Base-by-base conservation (phyloP, 2,797 vertebrate genomes). In the Falco peregrinus region DNA sequence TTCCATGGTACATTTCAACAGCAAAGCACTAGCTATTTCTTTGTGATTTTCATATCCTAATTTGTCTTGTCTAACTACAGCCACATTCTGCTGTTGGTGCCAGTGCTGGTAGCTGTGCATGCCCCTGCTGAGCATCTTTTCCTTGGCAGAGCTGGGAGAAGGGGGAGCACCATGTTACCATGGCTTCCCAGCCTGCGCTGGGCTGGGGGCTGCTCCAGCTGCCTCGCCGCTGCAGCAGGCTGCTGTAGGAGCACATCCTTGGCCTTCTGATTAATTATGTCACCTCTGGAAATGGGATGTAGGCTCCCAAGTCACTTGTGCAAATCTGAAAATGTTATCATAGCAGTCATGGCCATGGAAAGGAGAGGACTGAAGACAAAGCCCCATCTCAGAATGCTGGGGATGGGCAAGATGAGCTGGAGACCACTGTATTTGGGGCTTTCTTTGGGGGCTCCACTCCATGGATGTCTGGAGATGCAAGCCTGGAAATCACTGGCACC, bases 181-280 rank as follows among this genome's bases (percentile, higher is more conserved):
- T 0, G 0, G 63, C 59, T 90, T 60, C 67, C 67, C 5, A 9
- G 53, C n/a, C 37, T 3, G 0, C 2, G 3, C 31, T 45, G 5
- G 2, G 24, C n/a, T 78, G 7, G 3, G 24, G 18, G 8, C 39
- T 71, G 48, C 51, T 75, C 53, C 6, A 0, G 31, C 35, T 61
- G 61, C 41, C 31, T 91, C 2, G 1, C 10, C 21, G 20, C 56
- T 39, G 43, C 50, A 82, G 45, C 59, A 39, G 28, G 16, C 43
- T 82, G 51, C 14, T 2, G 3, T 41, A 56, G 59, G 17, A 53
- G 26, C 20, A 50, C 48, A 45, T 35, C 57, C 14, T 53, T 39
- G 35, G 16, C 33, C 35, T 76, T 84, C 43, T 81, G 7, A 48
- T 69, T 48, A 56, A 33, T 82, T 45, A 31, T 45, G n/a, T 22